Evolutionary conservation across 2,113 vertebrate species (phyloP), one percentile per base, ranked within the genome.

Genomic region (Piaya cayana): DNA sequence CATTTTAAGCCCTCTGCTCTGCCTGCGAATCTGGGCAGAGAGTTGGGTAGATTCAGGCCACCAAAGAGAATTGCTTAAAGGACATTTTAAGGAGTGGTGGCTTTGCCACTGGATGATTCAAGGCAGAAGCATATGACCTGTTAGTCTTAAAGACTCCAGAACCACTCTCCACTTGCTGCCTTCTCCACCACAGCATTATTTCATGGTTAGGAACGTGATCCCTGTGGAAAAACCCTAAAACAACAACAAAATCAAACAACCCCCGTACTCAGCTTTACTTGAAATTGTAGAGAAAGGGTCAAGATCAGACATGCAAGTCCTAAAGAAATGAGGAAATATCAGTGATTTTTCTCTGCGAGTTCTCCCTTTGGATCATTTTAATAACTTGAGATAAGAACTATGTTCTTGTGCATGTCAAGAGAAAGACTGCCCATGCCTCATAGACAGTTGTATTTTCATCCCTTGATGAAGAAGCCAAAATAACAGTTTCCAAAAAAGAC

Each of bases 141-240:
- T 59, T 75, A 27, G 12, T 56, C 20, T 42, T 39, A 69, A 82
- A 74, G 23, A n/a, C n/a, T 82, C 36, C 14, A 30, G 59, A 42
- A n/a, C 11, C 79, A 45, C 37, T 9, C 8, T 88, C 5, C 5
- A 16, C 53, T 59, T 55, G 32, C 43, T 85, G 63, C 26, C n/a
- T 60, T 76, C 52, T 81, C 37, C 56, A 67, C 59, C 26, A 22
- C 53, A 37, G 7, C 30, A 53, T 15, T 12, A 62, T 83, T 42
- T 19, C 21, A 11, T 3, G 0, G 32, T 52, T 71, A 65, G 10
- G n/a, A 67, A 58, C 27, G 11, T 39, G 26, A 68, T 58, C 12
- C 12, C 8, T 27, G 14, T 49, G 4, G 1, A 2, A 17, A 49
- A 58, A 0, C 13, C 22, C 15, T 32, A 37, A 65, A 78, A 4